Evolutionary conservation across 2,797 vertebrate species (phyloP).

Genomic region (Bufotes viridis): DNA sequence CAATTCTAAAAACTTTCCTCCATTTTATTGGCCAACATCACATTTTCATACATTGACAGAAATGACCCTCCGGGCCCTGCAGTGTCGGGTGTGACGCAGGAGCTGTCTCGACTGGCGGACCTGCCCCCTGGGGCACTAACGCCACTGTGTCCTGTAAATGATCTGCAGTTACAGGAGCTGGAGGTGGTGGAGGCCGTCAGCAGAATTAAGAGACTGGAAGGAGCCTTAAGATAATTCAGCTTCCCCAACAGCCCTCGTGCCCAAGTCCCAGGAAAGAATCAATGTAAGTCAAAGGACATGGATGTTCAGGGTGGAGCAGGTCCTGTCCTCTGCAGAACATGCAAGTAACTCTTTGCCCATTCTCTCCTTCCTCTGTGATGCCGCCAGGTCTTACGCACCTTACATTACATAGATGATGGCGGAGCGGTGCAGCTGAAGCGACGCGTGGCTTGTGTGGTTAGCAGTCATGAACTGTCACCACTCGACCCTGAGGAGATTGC

Average conservation of each 20-base stretch:
- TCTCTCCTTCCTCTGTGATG: too few relatives aligned
- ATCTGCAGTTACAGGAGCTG: conserved; percentile 86
- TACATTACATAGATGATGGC: conserved; percentile 83
- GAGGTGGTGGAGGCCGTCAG: conserved; percentile 83
- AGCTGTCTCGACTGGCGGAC: conserved; percentile 87
- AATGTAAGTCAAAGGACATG: conserved; percentile 69
- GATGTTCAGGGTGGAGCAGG: background rate
- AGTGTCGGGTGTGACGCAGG: conserved; percentile 85
- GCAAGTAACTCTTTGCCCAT: background rate
- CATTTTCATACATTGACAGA: background rate
- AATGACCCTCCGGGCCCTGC: conserved; percentile 85
- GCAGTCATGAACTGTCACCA: conserved; percentile 88
- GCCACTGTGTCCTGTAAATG: conserved; percentile 84
- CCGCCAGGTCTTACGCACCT: conserved; percentile 84
- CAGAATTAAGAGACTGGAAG: conserved; percentile 78
- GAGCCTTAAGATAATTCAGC: conserved; percentile 78
- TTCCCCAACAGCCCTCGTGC: conserved; percentile 87
- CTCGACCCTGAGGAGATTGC: conserved; percentile 89
- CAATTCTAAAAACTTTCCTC: background rate
- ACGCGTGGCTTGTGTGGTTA: conserved; percentile 90
- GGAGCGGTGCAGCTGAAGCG: conserved; percentile 90
- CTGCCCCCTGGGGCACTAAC: conserved; percentile 75
- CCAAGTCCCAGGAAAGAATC: conserved; percentile 88
- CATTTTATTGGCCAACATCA: background rate
- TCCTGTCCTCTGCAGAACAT: background rate